Base-by-base conservation (phyloP, 1,140 invertebrate species). In the Penaeus japonicus region DNA sequence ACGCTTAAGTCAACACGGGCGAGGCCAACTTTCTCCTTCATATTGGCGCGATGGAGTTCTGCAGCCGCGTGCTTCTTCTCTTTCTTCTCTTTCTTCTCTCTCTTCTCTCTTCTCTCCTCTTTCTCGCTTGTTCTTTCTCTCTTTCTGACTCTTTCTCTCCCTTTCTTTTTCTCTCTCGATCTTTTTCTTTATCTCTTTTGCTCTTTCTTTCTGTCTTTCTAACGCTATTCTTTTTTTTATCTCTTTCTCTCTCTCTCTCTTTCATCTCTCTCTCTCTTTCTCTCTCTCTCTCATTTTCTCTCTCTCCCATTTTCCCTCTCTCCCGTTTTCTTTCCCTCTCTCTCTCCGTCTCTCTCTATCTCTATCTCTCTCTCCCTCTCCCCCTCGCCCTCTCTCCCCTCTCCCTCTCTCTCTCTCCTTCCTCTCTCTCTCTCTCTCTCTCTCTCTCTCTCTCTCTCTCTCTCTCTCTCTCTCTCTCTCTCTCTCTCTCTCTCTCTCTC, bases 1-100 rank as follows among this genome's bases (percentile, higher is more conserved):
- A 54, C 80, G 86, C 86, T 88, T 83, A 88, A 88, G 86, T 88
- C 86, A 88, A 88, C 86, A 88, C 86, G 39, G 54, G 47, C 47
- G 77, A 18, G 53, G 27, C 75, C 70, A 62, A 86, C 70, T 88
- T 88, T 73, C 81, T 84, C 86, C 86, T 88, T 83, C 86, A 88
- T 88, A 88, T 88, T 88, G 86, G 79, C 59, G 39, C 30, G 27
- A 57, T 73, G 39, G 39, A 65, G 77, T 39, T 86, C 32, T 79
- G 62, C 84, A 85, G 32, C 39, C 24, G 39, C 27, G 62, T 10
- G 39, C 1, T 54, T 47, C 22, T 27, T 55, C 85, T 81, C 85
- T 75, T 65, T 77, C 70, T 73, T 47, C 53, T 78, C 59, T 83
- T 62, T 73, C 70, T 73, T 10, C 30, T 18, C 30, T 24, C n/a